phyloP scores from a whole-genome alignment of 92 coral and sea anemone species.

The Anthopleura xanthogrammica region DNA sequence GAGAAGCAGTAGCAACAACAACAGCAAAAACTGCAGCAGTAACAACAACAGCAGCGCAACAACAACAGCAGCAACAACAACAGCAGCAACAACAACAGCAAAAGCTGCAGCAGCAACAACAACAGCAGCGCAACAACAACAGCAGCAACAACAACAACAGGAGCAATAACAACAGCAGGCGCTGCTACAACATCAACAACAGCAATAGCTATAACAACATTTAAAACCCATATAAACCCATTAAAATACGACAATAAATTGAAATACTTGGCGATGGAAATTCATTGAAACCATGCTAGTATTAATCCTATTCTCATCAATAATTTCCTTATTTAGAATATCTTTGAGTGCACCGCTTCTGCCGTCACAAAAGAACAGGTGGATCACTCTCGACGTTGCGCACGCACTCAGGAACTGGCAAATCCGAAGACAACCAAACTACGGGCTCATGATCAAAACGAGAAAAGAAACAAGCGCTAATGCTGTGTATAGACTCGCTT shows the following conservation, averaged over 20 bases:
- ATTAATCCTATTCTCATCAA: background rate
- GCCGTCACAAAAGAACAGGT: slow-evolving; percentile 44
- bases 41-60: background rate
- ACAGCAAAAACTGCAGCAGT: background rate
- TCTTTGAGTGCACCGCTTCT: slow-evolving; percentile 61
- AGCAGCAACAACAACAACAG: background rate
- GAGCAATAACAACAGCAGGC: background rate
- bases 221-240: background rate
- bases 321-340: slow-evolving; percentile 40
- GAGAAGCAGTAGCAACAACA: background rate
- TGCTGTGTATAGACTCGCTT: slow-evolving; percentile 74
- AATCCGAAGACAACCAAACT: slow-evolving; percentile 73
- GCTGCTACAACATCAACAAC: background rate
- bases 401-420: slow-evolving; percentile 84
- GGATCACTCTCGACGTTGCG: slow-evolving; percentile 75
- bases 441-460: slow-evolving; percentile 87
- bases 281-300: background rate
- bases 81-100: background rate
- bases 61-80: background rate
- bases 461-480: slow-evolving; percentile 77
- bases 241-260: background rate
- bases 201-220: background rate
- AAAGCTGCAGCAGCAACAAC: background rate
- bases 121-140: background rate
- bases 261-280: background rate